Conservation (phyloP, 1,140 invertebrate species). For the Drosophila trapezifrons region DNA sequence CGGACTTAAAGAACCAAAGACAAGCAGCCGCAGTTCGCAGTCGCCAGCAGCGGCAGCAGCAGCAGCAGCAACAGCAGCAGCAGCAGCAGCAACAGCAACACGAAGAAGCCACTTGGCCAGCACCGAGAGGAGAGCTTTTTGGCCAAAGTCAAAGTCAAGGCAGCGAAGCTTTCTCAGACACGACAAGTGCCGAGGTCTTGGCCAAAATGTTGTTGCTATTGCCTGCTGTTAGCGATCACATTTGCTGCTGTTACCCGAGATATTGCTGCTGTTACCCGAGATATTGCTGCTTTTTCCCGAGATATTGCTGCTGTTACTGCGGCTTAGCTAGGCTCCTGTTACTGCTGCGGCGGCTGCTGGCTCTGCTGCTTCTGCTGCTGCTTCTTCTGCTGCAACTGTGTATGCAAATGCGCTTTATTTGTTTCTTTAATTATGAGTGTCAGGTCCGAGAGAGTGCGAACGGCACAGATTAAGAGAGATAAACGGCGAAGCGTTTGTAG, state of each 20-base stretch:
- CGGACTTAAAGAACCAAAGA: constrained; percentile 84
- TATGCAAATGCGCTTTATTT: constrained; percentile 81
- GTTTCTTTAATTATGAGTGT: constrained; percentile 83
- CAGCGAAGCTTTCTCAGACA: constrained; percentile 71
- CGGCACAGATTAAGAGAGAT: constrained; percentile 75
- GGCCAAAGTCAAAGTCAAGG: constrained; percentile 48
- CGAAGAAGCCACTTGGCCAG: constrained; percentile 39
- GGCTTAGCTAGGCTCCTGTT: constrained; percentile 9
- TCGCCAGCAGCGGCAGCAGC: constrained; percentile 55
- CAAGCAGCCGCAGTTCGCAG: constrained; percentile 70
- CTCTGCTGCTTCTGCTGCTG: constrained; percentile 29
- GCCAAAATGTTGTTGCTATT: constrained; percentile 21
- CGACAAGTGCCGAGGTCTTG: constrained; percentile 71
- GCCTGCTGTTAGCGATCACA: constrained; percentile 16
- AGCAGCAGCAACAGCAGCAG: constrained; percentile 26
- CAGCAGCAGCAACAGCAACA: constrained; percentile 34
- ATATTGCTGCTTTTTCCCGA: constrained; percentile 7
- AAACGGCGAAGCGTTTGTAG: constrained; percentile 56
- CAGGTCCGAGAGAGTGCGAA: constrained; percentile 75
- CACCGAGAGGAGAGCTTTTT: constrained; percentile 36
- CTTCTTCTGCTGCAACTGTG: constrained; percentile 21
- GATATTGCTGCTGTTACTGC: constrained; percentile 18
- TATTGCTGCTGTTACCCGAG: constrained; percentile 13
- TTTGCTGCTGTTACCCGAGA: constrained; percentile 13
- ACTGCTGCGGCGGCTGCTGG: constrained; percentile 19